A percentile compares a stretch with the other conserved stretches of the same genome.
phyloP scores from a whole-genome alignment of 1,140 invertebrate genomes.

The Papilio polyxenes region DNA sequence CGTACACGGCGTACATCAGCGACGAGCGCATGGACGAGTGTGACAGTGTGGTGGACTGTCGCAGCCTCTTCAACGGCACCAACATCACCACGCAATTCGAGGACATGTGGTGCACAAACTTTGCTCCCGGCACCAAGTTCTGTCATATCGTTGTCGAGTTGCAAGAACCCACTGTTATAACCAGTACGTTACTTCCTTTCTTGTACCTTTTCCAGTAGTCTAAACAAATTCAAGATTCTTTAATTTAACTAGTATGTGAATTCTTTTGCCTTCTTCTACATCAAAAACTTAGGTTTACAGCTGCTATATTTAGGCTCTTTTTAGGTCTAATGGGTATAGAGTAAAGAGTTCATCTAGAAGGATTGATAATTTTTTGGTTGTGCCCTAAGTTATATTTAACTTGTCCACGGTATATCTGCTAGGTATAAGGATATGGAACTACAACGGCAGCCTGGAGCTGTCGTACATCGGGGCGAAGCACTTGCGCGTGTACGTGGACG shows the following conservation, averaged over 20 bases:
- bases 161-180: slow-evolving; percentile 77
- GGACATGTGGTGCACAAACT: slow-evolving; percentile 83
- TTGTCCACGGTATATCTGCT: slow-evolving; percentile 30
- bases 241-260: no score
- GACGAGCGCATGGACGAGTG: slow-evolving; percentile 47
- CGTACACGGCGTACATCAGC: slow-evolving; percentile 56
- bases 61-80: slow-evolving; percentile 80
- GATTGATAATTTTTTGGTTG: no score
- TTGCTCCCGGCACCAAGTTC: slow-evolving; percentile 64
- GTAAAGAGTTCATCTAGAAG: no score
- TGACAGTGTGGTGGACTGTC: slow-evolving; percentile 57
- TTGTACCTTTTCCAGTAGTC: neutral
- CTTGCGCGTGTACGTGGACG: slow-evolving; percentile 72
- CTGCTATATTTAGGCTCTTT: no score
- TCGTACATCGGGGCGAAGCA: slow-evolving; percentile 86
- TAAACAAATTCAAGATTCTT: no score
- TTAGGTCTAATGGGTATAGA: no score
- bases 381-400: neutral
- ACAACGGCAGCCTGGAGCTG: slow-evolving; percentile 87
- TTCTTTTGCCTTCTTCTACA: no score
- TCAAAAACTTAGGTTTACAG: no score
- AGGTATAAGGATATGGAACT: slow-evolving; percentile 90
- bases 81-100: slow-evolving; percentile 82
- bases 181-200: slow-evolving; percentile 61
- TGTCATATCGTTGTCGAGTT: slow-evolving; percentile 81